Percentiles rank a stretch among this genome's conserved stretches.
These are phyloP conservation scores for Drosophila burlai DNA, from an alignment of 1,140 invertebrate species.

Conservation along the genomic window DNA sequence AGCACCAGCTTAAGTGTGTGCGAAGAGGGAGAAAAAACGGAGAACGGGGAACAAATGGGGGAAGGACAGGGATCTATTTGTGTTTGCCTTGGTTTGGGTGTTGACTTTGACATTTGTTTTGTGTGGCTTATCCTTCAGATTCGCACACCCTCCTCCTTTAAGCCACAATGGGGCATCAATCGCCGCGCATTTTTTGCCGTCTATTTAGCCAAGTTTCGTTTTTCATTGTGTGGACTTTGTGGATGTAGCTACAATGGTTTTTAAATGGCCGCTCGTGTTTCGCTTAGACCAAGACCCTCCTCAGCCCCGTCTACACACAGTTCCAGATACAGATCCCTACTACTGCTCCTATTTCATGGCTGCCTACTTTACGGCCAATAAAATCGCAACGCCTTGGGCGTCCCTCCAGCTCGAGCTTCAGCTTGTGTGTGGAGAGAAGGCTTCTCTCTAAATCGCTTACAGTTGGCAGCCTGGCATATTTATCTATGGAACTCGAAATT, in stretches of 20 bases:
- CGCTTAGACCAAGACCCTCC: slow-evolving; percentile 12
- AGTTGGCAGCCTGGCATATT: slow-evolving; percentile 71
- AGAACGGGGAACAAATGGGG: not conserved
- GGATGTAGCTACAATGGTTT: slow-evolving; percentile 70
- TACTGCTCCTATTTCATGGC: slow-evolving; percentile 73
- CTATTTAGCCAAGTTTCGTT: slow-evolving; percentile 80
- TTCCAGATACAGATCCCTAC: slow-evolving; percentile 8
- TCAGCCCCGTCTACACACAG: not conserved
- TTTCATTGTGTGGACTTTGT: slow-evolving; percentile 78
- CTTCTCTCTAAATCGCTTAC: slow-evolving; percentile 54
- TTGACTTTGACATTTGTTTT: slow-evolving; percentile 84
- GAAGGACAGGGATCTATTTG: slow-evolving; percentile 28
- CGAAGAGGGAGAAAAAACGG: slow-evolving; percentile 12
- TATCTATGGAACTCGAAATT: slow-evolving; percentile 78
- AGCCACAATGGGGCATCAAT: slow-evolving; percentile 71
- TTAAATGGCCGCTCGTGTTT: slow-evolving; percentile 69
- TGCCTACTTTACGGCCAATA: slow-evolving; percentile 80
- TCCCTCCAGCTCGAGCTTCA: slow-evolving; percentile 16
- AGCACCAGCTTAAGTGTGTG: slow-evolving; percentile 53
- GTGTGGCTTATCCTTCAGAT: slow-evolving; percentile 78
- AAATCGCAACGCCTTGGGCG: slow-evolving; percentile 76
- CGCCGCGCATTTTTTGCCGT: slow-evolving; percentile 69
- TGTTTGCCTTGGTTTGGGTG: slow-evolving; percentile 68
- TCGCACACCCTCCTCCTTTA: slow-evolving; percentile 25
- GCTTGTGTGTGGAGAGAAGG: not conserved